These are phyloP conservation scores for Microcebus tavaratra DNA, from an alignment of 2,113 vertebrate species.

Conservation along the genomic window DNA sequence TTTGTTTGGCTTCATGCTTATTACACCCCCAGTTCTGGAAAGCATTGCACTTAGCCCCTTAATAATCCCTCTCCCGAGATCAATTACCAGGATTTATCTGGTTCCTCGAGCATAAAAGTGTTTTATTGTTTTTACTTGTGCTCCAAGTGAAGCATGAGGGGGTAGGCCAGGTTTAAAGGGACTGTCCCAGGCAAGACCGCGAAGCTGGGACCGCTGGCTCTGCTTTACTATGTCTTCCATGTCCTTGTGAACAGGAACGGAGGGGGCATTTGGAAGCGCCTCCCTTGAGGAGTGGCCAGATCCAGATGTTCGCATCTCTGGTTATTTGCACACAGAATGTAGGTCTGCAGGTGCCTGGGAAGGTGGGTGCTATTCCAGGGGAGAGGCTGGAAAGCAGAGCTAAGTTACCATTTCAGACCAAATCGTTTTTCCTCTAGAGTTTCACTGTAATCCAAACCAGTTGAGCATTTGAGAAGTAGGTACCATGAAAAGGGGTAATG, in stretches of 20 bases:
- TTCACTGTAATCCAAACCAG: slow-evolving; percentile 86
- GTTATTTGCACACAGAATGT: background rate
- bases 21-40: slow-evolving; percentile 82
- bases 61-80: slow-evolving; percentile 85
- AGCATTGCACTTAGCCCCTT: slow-evolving; percentile 82
- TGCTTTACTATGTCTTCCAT: background rate
- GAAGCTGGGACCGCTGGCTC: background rate
- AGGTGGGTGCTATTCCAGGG: slow-evolving; percentile 62
- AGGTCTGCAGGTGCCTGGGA: slow-evolving; percentile 78
- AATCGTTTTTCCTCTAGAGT: slow-evolving; percentile 80
- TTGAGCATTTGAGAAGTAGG: slow-evolving; percentile 83
- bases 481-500: slow-evolving; percentile 86
- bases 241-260: background rate
- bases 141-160: slow-evolving; percentile 68
- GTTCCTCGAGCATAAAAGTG: slow-evolving; percentile 79
- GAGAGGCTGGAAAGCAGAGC: slow-evolving; percentile 54
- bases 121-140: slow-evolving; percentile 77
- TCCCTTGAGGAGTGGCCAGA: background rate
- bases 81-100: slow-evolving; percentile 84
- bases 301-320: slow-evolving; percentile 19
- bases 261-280: background rate
- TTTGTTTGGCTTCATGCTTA: slow-evolving; percentile 82
- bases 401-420: slow-evolving; percentile 74
- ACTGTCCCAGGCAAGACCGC: slow-evolving; percentile 20
- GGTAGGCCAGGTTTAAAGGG: slow-evolving; percentile 52